These are phyloP conservation scores for Sebastes vulpes DNA, from an alignment of 2,797 vertebrate genomes.

Conservation along the genomic window DNA sequence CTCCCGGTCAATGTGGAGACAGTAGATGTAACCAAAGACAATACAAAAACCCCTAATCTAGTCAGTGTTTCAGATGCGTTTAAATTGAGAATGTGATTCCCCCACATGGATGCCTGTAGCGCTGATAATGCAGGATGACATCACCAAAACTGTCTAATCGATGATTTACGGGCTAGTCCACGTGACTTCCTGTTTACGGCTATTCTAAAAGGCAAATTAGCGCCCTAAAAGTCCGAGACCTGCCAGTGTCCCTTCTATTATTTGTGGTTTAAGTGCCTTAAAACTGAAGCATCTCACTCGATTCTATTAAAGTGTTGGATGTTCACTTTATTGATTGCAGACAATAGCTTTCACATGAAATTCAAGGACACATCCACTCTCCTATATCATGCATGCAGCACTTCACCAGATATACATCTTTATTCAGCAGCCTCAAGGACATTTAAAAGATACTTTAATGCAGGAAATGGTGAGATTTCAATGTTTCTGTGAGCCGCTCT, in stretches of 20 bases:
- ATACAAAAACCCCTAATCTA: not conserved
- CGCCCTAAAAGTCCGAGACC: not conserved
- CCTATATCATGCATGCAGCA: not conserved
- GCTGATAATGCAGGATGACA: not conserved
- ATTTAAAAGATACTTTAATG: not conserved
- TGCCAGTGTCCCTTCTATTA: not conserved
- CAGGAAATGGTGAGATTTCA: not conserved
- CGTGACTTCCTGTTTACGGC: not conserved
- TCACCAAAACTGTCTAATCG: not conserved
- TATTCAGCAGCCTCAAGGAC: slow-evolving; percentile 13
- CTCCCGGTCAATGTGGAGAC: not conserved
- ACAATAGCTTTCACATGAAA: not conserved
- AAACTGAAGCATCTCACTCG: not conserved
- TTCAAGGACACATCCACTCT: slow-evolving; percentile 2
- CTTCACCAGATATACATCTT: slow-evolving; percentile 1
- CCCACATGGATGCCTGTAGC: not conserved
- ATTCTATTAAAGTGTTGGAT: not conserved
- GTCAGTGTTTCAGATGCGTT: not conserved
- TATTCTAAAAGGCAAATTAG: not conserved
- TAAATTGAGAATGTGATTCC: not conserved
- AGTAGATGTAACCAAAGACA: not conserved
- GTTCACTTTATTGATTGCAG: slow-evolving; percentile 7
- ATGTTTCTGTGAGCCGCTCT: slow-evolving; percentile 7
- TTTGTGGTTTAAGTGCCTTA: slow-evolving; percentile 2
- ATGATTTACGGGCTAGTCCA: not conserved